Percentiles rank a stretch among this genome's conserved stretches.
phyloP scores from a whole-genome alignment of 2,888 invertebrate genomes.

The Drosophila prolongata region DNA sequence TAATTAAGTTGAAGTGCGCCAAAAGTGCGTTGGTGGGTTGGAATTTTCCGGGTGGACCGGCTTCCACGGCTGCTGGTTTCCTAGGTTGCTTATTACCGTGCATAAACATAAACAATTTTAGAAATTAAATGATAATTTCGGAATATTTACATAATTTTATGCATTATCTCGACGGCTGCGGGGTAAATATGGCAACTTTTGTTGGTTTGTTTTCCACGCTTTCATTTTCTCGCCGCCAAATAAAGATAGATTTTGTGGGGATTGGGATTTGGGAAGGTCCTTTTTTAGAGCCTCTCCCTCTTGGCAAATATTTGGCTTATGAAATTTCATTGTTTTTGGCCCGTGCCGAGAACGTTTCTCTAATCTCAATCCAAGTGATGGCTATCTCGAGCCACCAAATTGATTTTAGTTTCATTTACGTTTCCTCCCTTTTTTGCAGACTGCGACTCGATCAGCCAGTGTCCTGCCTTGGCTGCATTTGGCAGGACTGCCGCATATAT shows the following conservation, averaged over 20 bases:
- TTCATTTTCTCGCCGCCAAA: conserved; percentile 47
- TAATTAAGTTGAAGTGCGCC: conserved; percentile 77
- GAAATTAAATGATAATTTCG: conserved; percentile 75
- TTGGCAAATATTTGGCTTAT: conserved; percentile 63
- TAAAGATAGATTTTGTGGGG: conserved; percentile 38
- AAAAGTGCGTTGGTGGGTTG: conserved; percentile 44
- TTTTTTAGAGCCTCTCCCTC: conserved; percentile 4
- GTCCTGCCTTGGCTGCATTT: conserved; percentile 55
- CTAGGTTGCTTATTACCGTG: conserved; percentile 70
- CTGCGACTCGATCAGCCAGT: conserved; percentile 2
- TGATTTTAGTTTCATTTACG: conserved; percentile 76
- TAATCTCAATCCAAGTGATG: conserved; percentile 69
- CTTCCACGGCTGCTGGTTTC: conserved; percentile 4
- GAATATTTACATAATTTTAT: conserved; percentile 77
- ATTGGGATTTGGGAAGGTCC: conserved; percentile 2
- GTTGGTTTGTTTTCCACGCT: conserved; percentile 35
- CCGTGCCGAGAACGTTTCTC: conserved; percentile 17
- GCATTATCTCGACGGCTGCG: conserved; percentile 62
- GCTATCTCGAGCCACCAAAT: conserved; percentile 69
- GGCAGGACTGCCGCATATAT: conserved; percentile 66
- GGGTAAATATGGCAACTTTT: conserved; percentile 14
- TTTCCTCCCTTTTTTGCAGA: conserved; percentile 53
- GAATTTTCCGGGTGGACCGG: neutral
- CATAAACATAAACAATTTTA: conserved; percentile 78
- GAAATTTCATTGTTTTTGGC: conserved; percentile 53